Evolutionary conservation across 2,888 invertebrate species (phyloP).

Genomic region (Tetramorium bicarinatum): DNA sequence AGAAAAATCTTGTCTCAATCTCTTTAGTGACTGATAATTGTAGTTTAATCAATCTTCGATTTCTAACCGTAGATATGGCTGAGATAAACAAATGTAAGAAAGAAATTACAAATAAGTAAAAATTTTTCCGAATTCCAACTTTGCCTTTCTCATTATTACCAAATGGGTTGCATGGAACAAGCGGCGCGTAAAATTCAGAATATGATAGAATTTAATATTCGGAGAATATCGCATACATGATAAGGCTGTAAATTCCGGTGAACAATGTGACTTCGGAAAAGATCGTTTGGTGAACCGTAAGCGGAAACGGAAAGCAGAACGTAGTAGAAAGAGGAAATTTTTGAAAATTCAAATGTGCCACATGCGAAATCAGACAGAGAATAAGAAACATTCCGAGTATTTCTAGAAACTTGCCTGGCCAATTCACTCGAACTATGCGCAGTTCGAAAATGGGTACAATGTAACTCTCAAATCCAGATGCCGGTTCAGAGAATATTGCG

Average conservation of each 20-base stretch:
- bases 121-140: constrained; percentile 3
- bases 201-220: constrained; percentile 40
- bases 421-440: neutral
- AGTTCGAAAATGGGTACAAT: neutral
- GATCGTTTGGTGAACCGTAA: constrained; percentile 25
- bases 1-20: neutral
- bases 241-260: neutral
- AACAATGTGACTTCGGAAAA: constrained; percentile 12
- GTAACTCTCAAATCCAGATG: constrained; percentile 38
- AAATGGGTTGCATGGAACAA: neutral
- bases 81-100: neutral
- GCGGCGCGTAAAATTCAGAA: neutral
- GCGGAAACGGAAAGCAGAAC: neutral
- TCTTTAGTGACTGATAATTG: neutral
- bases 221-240: constrained; percentile 22
- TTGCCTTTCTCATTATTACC: neutral
- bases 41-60: neutral
- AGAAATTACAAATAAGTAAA: neutral
- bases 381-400: constrained; percentile 20
- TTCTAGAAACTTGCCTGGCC: neutral
- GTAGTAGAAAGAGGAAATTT: constrained; percentile 21
- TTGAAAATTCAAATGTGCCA: constrained; percentile 18
- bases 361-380: neutral
- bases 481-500: constrained; percentile 34
- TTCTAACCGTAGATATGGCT: neutral